Evolutionary conservation across 2,113 vertebrate species (phyloP), one percentile per base, ranked within the genome.

Genomic region (Neopipo cinnamomea): DNA sequence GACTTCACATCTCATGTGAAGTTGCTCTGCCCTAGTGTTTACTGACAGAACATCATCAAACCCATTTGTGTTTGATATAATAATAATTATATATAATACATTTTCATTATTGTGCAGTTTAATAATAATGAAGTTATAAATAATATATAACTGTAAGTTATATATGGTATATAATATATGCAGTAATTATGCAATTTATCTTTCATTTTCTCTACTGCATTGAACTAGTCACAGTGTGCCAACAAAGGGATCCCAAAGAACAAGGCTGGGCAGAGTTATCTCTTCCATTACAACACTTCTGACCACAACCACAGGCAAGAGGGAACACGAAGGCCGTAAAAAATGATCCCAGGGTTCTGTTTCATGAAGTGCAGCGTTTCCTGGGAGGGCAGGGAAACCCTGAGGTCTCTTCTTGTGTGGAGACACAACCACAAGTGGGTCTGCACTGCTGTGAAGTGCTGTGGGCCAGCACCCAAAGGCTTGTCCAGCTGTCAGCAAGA

Each of bases 381-480:
- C 35, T n/a, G 8, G 68, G 79, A 80, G n/a, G 31, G 7, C n/a
- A 17, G 22, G 39, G 55, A 28, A 90, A 37, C 3, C 9, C 46
- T 0, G 0, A 39, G 24, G 35, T 67, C n/a, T 67, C 52, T 71
- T 74, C 52, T 82, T 5, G 0, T 24, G 33, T n/a, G 14, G 24
- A 84, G 55, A 74, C 19, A 6, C 1, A 6, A 41, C 68, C 71
- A 31, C 27, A 24, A 5, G 13, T 71, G 68, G 19, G 10, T 73
- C 72, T 44, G 42, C 66, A 14, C 23, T 53, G 70, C 63, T 50
- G 27, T 24, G 27, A 52, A 75, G 37, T 22, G 15, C 44, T 23
- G 20, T 1, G 4, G 33, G 22, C 4, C 59, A 50, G 33, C 2
- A 2, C 1, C 0, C 14, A 30, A 18, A 8, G 1, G 12, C 58